A percentile compares a stretch with the other conserved stretches of the same genome.
Evolutionary conservation across 2,888 invertebrate genomes (phyloP).

Genomic region (Dasysyrphus albostriatus): DNA sequence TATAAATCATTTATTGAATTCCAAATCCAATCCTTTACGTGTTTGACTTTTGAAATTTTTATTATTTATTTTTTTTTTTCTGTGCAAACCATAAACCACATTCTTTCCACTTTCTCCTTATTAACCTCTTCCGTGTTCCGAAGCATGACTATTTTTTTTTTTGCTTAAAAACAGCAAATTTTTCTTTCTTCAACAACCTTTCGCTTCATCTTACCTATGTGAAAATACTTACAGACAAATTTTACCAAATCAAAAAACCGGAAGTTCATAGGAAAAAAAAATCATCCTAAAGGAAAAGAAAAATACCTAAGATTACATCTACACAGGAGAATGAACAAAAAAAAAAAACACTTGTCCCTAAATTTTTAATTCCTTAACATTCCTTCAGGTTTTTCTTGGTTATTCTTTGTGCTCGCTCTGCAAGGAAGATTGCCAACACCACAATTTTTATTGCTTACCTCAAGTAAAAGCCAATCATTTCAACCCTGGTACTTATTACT

Average conservation of each 20-base stretch:
- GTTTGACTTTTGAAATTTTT: constrained; percentile 18
- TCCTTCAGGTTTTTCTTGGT: constrained; percentile 51
- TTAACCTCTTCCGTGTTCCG: constrained; percentile 34
- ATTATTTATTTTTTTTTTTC: background rate
- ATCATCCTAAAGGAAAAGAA: constrained; percentile 44
- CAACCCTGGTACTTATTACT: constrained; percentile 21
- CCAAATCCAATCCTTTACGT: constrained; percentile 44
- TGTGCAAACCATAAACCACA: constrained; percentile 15
- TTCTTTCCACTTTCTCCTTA: constrained; percentile 29
- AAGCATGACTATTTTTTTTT: constrained; percentile 1
- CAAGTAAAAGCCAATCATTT: constrained; percentile 75
- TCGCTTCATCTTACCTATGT: constrained; percentile 5
- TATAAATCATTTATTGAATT: constrained; percentile 35
- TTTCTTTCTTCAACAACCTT: constrained; percentile 18
- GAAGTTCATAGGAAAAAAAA: constrained; percentile 45
- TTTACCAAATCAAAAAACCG: constrained; percentile 17
- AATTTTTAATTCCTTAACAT: constrained; percentile 74
- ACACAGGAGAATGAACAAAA: constrained; percentile 20
- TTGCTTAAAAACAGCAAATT: constrained; percentile 7
- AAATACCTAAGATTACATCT: constrained; percentile 63
- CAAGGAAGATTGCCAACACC: constrained; percentile 53
- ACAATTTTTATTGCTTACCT: constrained; percentile 75
- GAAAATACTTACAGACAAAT: constrained; percentile 55
- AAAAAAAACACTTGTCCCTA: constrained; percentile 65
- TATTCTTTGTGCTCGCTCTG: background rate